Percentiles rank a stretch among this genome's conserved stretches.
phyloP scores from a whole-genome alignment of 2,113 vertebrate genomes.

The Thermophis baileyi region DNA sequence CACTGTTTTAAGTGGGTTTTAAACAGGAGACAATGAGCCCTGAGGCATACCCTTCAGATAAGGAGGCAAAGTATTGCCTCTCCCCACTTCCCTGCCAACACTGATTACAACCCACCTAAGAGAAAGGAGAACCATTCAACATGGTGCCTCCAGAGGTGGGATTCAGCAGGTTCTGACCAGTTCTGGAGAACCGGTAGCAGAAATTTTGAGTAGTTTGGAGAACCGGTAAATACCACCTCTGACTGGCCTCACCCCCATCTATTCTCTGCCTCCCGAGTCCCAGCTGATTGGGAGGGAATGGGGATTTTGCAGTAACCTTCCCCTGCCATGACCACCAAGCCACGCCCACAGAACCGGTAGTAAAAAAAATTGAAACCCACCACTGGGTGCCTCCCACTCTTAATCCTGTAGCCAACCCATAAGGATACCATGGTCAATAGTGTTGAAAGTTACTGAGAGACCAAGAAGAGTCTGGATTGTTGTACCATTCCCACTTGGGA shows the following conservation, averaged over 20 bases:
- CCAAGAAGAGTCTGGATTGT: not conserved
- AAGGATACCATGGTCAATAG: not conserved
- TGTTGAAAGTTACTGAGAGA: not conserved
- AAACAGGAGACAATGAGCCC: not conserved
- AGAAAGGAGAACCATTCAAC: not conserved
- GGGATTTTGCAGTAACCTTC: too few species aligned
- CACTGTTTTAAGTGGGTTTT: not conserved
- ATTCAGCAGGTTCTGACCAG: too few species aligned
- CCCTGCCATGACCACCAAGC: too few species aligned
- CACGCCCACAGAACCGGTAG: too few species aligned
- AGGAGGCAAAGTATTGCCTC: not conserved
- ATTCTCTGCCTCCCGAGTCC: too few species aligned
- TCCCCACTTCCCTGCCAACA: not conserved
- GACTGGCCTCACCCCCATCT: too few species aligned
- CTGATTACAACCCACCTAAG: not conserved
- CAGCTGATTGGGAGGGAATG: too few species aligned
- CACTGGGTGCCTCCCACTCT: not conserved
- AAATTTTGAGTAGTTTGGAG: too few species aligned
- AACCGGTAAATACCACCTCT: too few species aligned
- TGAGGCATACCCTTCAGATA: not conserved
- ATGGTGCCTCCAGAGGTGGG: too few species aligned
- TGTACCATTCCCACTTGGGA: not conserved
- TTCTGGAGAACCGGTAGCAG: too few species aligned
- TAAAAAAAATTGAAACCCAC: too few species aligned
- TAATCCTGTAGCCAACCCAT: not conserved